Conservation (phyloP, 1,140 invertebrate species). For the Protaetia brevitarsis region DNA sequence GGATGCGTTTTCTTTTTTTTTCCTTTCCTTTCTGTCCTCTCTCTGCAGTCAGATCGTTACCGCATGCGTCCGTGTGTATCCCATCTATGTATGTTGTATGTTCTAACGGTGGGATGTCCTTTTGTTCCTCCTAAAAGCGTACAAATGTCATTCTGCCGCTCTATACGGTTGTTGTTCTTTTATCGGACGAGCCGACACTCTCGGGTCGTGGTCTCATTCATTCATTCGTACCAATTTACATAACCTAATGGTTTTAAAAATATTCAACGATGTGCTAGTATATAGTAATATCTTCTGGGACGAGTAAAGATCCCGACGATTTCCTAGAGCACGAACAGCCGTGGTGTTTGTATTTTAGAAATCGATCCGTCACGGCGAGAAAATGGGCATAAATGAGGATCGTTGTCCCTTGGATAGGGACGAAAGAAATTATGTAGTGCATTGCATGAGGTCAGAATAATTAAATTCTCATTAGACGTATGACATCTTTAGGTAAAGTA, state of each 20-base stretch:
- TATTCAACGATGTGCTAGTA: constrained; percentile 12
- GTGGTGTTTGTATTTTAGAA: constrained; percentile 1
- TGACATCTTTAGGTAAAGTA: too few species aligned
- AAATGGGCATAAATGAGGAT: neutral
- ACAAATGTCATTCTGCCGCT: constrained; percentile 3
- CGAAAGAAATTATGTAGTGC: too few species aligned
- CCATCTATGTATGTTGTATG: constrained; percentile 2
- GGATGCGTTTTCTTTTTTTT: neutral
- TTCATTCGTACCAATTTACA: too few species aligned
- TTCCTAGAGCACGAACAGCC: neutral
- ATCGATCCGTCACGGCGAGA: neutral
- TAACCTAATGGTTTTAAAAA: neutral
- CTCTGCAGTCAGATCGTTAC: neutral
- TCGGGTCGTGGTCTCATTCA: neutral
- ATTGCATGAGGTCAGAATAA: too few species aligned
- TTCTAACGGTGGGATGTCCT: constrained; percentile 13
- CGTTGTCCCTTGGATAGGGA: too few species aligned
- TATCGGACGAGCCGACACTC: neutral
- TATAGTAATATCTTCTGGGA: neutral
- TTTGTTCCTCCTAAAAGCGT: neutral
- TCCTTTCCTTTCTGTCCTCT: neutral
- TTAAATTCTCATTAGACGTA: too few species aligned
- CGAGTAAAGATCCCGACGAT: neutral
- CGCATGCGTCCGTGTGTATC: neutral
- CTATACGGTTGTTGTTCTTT: constrained; percentile 1